Conservation (phyloP, 2,797 vertebrate genomes). For the Chaunax sp. region DNA sequence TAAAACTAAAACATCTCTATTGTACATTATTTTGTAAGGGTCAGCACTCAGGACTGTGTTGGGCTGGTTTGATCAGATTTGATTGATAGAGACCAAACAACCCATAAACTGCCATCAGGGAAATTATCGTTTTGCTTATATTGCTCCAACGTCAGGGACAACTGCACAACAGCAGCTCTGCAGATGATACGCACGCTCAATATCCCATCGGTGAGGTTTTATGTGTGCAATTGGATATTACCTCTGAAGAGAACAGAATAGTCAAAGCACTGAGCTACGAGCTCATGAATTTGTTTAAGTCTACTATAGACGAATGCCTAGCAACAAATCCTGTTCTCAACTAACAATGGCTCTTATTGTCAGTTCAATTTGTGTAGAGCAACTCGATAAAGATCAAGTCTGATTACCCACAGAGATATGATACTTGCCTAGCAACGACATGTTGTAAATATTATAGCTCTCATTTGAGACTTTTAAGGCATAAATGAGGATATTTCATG, state of each 20-base stretch:
- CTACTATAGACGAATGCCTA: constrained; percentile 31
- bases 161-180: background rate
- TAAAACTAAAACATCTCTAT: no score
- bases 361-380: constrained; percentile 11
- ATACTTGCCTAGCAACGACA: constrained; percentile 36
- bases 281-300: constrained; percentile 53
- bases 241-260: constrained; percentile 20
- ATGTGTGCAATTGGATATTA: no score
- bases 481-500: constrained; percentile 5
- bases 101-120: no score
- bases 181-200: background rate
- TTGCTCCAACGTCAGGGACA: background rate
- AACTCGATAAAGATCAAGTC: constrained; percentile 38
- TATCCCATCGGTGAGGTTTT: no score
- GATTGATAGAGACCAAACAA: background rate
- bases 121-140: background rate
- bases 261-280: no score
- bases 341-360: constrained; percentile 43
- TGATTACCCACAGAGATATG: constrained; percentile 31
- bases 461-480: constrained; percentile 25
- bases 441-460: constrained; percentile 5
- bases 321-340: constrained; percentile 65
- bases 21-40: no score
- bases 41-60: no score
- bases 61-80: no score